A percentile compares a stretch with the other conserved stretches of the same genome.
These are phyloP conservation scores for Osmoderma eremita DNA, from an alignment of 2,888 invertebrate species.

Conservation along the genomic window DNA sequence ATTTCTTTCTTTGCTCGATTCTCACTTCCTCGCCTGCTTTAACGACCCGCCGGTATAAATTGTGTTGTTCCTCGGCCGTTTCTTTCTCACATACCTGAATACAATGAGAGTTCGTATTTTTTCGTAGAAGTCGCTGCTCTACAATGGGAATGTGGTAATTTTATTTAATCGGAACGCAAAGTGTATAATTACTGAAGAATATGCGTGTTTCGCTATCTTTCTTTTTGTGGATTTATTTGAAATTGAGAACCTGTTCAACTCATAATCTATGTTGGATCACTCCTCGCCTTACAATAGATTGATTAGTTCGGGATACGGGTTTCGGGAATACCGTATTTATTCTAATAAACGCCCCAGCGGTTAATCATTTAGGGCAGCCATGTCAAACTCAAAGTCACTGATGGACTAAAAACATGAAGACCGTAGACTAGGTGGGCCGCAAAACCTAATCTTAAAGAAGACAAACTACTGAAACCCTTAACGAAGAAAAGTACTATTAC, in stretches of 20 bases:
- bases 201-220: neutral
- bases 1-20: conserved; percentile 47
- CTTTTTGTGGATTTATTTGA: neutral
- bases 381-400: no score
- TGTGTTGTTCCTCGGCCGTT: conserved; percentile 46
- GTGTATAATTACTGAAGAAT: neutral
- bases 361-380: no score
- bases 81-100: conserved; percentile 25
- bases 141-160: neutral
- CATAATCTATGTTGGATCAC: neutral
- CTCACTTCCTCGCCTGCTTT: conserved; percentile 37
- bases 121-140: neutral
- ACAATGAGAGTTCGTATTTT: conserved; percentile 27
- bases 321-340: no score
- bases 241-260: neutral
- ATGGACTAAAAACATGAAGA: no score
- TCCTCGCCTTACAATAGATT: no score
- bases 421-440: no score
- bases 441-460: no score
- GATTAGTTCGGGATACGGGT: no score
- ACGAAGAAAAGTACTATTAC: no score
- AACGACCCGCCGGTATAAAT: conserved; percentile 50
- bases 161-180: conserved; percentile 4
- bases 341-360: no score
- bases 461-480: no score